These are phyloP conservation scores for Listrodromus nycthemerus DNA, from an alignment of 2,888 invertebrate genomes.

Conservation along the genomic window DNA sequence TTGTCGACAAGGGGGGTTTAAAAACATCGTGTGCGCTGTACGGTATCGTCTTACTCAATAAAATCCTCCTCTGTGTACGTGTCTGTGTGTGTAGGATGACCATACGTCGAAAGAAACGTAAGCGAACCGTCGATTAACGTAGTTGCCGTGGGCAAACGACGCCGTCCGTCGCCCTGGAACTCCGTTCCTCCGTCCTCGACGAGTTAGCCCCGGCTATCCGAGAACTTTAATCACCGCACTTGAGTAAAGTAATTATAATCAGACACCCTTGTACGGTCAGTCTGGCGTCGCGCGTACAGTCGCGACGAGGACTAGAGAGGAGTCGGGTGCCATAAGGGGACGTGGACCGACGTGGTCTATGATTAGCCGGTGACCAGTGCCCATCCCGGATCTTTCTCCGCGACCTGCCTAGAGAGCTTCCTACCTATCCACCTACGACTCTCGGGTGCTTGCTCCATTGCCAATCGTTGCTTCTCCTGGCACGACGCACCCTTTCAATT, in stretches of 20 bases:
- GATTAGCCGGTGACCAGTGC: conserved; percentile 82
- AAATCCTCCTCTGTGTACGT: conserved; percentile 28
- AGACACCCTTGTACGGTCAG: conserved; percentile 81
- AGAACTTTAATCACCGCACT: conserved; percentile 84
- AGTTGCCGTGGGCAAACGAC: conserved; percentile 45
- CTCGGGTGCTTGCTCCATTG: conserved; percentile 7
- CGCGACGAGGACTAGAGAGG: conserved; percentile 68
- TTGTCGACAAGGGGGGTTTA: conserved; percentile 27
- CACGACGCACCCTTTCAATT: conserved; percentile 82
- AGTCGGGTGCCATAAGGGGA: conserved; percentile 81
- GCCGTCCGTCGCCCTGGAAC: conserved; percentile 61
- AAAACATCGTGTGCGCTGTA: background rate
- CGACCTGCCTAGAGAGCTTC: conserved; percentile 32
- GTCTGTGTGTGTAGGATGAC: conserved; percentile 5
- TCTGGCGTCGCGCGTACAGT: conserved; percentile 58
- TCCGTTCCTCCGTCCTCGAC: conserved; percentile 45
- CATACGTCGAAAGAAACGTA: conserved; percentile 70
- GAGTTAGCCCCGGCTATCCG: conserved; percentile 76
- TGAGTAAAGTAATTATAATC: conserved; percentile 84
- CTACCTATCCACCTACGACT: conserved; percentile 54
- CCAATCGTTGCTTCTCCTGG: conserved; percentile 62
- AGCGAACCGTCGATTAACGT: conserved; percentile 76
- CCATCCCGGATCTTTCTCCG: conserved; percentile 64
- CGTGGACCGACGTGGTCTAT: conserved; percentile 78
- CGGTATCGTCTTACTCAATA: conserved; percentile 61